phyloP scores from a whole-genome alignment of 2,888 invertebrate genomes.

The Gandaritis pyraliata region DNA sequence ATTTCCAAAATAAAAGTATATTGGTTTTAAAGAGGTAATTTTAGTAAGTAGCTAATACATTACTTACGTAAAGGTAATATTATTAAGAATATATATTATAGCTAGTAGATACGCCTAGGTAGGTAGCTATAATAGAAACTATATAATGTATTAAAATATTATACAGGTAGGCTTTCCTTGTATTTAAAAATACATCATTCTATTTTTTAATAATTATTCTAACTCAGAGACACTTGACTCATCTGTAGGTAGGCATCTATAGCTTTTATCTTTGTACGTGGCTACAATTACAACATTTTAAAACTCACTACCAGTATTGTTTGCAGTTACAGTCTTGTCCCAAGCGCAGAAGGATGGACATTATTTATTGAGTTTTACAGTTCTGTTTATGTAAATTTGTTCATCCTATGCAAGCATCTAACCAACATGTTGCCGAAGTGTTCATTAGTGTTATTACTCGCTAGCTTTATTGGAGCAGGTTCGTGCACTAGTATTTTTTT shows the following conservation, averaged over 20 bases:
- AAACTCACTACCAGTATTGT: conserved; percentile 7
- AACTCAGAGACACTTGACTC: not conserved
- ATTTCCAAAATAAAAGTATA: too few relatives aligned
- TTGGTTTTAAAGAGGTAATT: too few relatives aligned
- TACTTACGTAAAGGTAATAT: too few relatives aligned
- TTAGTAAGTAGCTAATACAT: too few relatives aligned
- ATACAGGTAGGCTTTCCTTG: too few relatives aligned
- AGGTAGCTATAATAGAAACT: too few relatives aligned
- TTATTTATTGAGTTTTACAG: conserved; percentile 35
- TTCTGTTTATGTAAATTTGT: not conserved
- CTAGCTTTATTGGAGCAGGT: conserved; percentile 59
- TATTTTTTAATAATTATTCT: too few relatives aligned
- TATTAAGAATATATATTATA: too few relatives aligned
- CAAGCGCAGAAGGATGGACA: conserved; percentile 43
- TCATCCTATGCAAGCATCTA: not conserved
- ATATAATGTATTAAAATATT: too few relatives aligned
- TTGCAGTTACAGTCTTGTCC: conserved; percentile 47
- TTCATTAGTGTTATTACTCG: conserved; percentile 57
- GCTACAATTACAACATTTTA: conserved; percentile 7
- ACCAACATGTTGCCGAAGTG: conserved; percentile 62
- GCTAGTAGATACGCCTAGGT: too few relatives aligned
- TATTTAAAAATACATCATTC: too few relatives aligned
- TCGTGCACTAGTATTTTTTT: conserved; percentile 46
- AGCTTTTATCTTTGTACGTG: conserved; percentile 9
- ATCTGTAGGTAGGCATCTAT: not conserved